Evolutionary conservation across 2,113 vertebrate genomes (phyloP).

Genomic region (Aspidoscelis tigris): DNA sequence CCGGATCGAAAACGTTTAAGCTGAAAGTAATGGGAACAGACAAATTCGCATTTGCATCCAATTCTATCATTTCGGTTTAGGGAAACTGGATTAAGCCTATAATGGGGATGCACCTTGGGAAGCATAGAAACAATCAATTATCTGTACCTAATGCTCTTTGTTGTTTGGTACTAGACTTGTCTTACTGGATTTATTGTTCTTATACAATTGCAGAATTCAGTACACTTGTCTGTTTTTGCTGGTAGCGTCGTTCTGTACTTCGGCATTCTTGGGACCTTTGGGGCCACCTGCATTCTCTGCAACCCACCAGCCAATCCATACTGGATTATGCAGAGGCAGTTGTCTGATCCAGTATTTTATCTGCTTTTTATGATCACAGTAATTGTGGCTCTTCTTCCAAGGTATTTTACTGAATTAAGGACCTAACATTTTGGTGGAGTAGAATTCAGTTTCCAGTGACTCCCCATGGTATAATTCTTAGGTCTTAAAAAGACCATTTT

Average conservation of each 20-base stretch:
- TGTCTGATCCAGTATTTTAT: conserved; percentile 86
- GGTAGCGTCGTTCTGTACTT: conserved; percentile 80
- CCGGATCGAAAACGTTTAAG: too few relatives aligned
- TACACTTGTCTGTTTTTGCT: too few relatives aligned
- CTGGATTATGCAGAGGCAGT: conserved; percentile 82
- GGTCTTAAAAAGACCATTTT: background rate
- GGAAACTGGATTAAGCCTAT: too few relatives aligned
- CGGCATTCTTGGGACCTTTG: conserved; percentile 76
- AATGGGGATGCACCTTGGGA: background rate
- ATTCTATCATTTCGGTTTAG: too few relatives aligned
- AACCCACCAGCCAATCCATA: conserved; percentile 84
- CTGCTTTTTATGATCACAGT: conserved; percentile 81
- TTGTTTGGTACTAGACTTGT: conserved; percentile 19
- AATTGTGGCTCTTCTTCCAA: conserved; percentile 87
- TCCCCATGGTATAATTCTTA: background rate
- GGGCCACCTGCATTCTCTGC: conserved; percentile 81
- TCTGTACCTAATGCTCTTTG: background rate
- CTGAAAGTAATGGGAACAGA: too few relatives aligned
- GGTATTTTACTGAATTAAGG: conserved; percentile 70
- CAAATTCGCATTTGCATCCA: too few relatives aligned
- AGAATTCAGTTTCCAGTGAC: background rate
- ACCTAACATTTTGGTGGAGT: background rate
- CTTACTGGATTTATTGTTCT: too few relatives aligned
- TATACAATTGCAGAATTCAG: conserved; percentile 83
- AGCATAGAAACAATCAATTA: background rate